Evolutionary conservation across 2,113 vertebrate genomes (phyloP).

Genomic region (Ictalurus punctatus): DNA sequence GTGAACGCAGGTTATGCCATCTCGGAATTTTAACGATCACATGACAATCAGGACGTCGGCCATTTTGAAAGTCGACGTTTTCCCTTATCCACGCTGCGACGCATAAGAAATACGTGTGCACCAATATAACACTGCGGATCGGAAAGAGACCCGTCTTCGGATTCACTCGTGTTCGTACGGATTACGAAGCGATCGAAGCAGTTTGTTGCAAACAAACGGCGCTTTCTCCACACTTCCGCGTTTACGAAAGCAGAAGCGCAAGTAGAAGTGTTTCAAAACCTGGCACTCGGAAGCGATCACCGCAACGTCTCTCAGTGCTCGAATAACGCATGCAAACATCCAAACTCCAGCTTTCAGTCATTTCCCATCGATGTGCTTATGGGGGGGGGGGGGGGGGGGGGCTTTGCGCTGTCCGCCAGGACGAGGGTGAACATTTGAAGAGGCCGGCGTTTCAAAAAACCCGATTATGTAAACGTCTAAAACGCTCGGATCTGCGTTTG

Average conservation of each 20-base stretch:
- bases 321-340: too few species aligned
- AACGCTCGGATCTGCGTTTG: background rate
- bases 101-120: background rate
- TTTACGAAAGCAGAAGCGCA: background rate
- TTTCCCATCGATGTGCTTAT: background rate
- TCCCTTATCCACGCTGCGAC: background rate
- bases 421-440: background rate
- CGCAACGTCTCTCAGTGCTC: background rate
- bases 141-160: background rate
- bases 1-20: background rate
- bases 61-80: background rate
- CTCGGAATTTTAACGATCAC: background rate
- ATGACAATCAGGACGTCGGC: background rate
- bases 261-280: slow-evolving; percentile 8
- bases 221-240: background rate
- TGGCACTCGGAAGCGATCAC: background rate
- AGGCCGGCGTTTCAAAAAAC: background rate
- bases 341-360: background rate
- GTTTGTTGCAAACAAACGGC: background rate
- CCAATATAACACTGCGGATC: too few species aligned
- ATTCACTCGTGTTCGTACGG: background rate
- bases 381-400: background rate
- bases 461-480: background rate
- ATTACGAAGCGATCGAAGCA: background rate
- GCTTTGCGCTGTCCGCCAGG: background rate